Percentiles rank a stretch among this genome's conserved stretches.
These are phyloP conservation scores for Melanotaenia duboulayi DNA, from an alignment of 2,113 vertebrate species.

Conservation along the genomic window DNA sequence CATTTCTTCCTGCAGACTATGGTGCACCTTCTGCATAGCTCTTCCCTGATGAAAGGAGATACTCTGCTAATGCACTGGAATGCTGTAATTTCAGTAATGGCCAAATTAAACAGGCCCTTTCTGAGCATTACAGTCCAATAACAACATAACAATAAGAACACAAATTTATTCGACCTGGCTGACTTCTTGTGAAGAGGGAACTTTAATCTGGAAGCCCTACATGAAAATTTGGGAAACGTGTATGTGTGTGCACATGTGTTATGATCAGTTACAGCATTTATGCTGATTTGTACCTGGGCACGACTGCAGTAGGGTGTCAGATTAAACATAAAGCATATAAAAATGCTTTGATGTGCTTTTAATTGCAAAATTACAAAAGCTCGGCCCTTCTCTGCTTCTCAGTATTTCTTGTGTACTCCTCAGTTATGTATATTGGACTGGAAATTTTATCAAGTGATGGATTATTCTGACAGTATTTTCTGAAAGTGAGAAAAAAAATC, in stretches of 20 bases:
- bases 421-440: slow-evolving; percentile 36
- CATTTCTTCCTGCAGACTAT: slow-evolving; percentile 18
- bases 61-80: slow-evolving; percentile 47
- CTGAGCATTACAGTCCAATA: slow-evolving; percentile 11
- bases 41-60: slow-evolving; percentile 48
- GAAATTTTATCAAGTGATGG: slow-evolving; percentile 66
- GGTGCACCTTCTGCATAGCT: slow-evolving; percentile 9
- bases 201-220: background rate
- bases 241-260: no score
- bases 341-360: slow-evolving; percentile 19
- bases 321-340: slow-evolving; percentile 9
- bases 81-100: slow-evolving; percentile 34
- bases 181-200: slow-evolving; percentile 11
- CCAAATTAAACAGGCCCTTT: slow-evolving; percentile 4
- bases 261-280: background rate
- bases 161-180: background rate
- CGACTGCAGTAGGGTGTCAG: slow-evolving; percentile 1
- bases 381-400: slow-evolving; percentile 1
- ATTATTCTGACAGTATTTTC: slow-evolving; percentile 52
- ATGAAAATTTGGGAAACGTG: background rate
- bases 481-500: slow-evolving; percentile 43
- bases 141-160: background rate
- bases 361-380: slow-evolving; percentile 21
- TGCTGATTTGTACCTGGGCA: slow-evolving; percentile 15
- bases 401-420: background rate